Base-by-base conservation (phyloP, 1,140 invertebrate genomes). In the Glossosoma conforme region DNA sequence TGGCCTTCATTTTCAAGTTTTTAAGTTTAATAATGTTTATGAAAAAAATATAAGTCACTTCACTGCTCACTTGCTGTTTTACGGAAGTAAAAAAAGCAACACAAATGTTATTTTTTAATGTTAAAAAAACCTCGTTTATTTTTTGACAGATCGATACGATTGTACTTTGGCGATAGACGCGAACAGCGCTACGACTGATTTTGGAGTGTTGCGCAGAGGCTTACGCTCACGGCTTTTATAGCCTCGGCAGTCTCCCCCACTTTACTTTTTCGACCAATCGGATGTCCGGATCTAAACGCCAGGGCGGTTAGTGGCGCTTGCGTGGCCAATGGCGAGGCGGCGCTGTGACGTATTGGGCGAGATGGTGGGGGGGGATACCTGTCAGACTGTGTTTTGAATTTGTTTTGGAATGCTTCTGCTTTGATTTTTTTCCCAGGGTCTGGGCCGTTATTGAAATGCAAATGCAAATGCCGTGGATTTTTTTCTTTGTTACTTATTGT, bases 1-100 rank as follows among this genome's bases (percentile, higher is more conserved):
- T 75, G 56, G 81, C 81, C 71, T 84, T 84, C 82, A 84, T 84
- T 65, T 72, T 80, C 58, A 14, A 13, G 18, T 64, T 54, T 60
- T 59, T 22, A 63, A 40, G 14, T 19, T 22, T 2, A 3, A 36
- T 2, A 35, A 8, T 37, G 20, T 37, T 21, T 19, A n/a, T 3
- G 2, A 30, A 20, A 33, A 33, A 44, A 50, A 50, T 37, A 15
- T 17, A 43, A 42, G 47, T 50, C 47, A 50, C 47, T 50, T 36
- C 18, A 50, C 38, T 42, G 25, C 35, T 42, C 20, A 10, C 37
- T n/a, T n/a, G n/a, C n/a, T n/a, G n/a, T n/a, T n/a, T n/a, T n/a
- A n/a, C n/a, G n/a, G n/a, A n/a, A n/a, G n/a, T n/a, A n/a, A n/a
- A n/a, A n/a, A n/a, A n/a, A n/a, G n/a, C n/a, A n/a, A n/a, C n/a